phyloP scores from a whole-genome alignment of 2,888 invertebrate species.

The Notodonta dromedarius region DNA sequence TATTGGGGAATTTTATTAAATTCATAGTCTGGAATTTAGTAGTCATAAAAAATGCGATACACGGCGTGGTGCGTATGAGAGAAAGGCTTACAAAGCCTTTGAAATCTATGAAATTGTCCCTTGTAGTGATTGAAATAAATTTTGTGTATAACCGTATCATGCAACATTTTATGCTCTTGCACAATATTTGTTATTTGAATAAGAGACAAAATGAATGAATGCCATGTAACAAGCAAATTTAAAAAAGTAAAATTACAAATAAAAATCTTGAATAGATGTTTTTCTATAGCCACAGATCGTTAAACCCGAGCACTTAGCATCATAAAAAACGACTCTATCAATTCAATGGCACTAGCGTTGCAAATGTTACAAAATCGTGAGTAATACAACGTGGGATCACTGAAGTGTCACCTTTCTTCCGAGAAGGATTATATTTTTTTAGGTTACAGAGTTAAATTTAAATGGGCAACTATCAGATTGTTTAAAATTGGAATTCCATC shows the following conservation, averaged over 20 bases:
- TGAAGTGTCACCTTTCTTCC: slow-evolving; percentile 6
- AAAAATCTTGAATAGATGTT: neutral
- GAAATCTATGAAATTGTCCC: too few species aligned
- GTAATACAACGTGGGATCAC: slow-evolving; percentile 32
- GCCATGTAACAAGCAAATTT: too few species aligned
- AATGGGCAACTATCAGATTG: too few species aligned
- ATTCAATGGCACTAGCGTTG: slow-evolving; percentile 19
- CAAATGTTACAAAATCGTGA: slow-evolving; percentile 21
- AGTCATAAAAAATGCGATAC: neutral
- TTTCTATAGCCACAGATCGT: slow-evolving; percentile 12
- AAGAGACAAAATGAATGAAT: too few species aligned
- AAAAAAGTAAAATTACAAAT: neutral
- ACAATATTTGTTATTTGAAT: too few species aligned
- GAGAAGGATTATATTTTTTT: neutral
- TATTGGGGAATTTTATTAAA: neutral
- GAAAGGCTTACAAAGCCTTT: too few species aligned
- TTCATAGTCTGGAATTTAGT: neutral
- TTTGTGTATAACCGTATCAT: too few species aligned
- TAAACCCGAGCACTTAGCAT: slow-evolving; percentile 8
- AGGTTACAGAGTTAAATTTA: too few species aligned
- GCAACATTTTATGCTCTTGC: too few species aligned
- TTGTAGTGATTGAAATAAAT: too few species aligned
- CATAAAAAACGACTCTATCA: slow-evolving; percentile 15
- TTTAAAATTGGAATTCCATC: too few species aligned
- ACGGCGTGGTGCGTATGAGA: too few species aligned